These are phyloP conservation scores for Baccha elongata DNA, from an alignment of 2,888 invertebrate species.

Conservation along the genomic window DNA sequence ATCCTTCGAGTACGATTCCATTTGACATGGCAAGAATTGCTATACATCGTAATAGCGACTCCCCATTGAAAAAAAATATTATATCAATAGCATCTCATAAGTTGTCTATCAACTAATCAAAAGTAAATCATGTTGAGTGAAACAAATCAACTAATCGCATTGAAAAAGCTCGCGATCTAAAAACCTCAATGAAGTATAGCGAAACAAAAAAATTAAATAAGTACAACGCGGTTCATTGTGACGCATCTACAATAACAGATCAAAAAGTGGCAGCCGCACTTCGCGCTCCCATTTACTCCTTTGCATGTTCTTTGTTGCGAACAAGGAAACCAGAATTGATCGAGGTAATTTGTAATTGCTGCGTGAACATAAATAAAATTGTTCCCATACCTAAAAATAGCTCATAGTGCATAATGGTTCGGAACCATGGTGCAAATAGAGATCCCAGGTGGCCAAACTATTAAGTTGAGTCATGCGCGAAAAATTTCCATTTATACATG, in stretches of 20 bases:
- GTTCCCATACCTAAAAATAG: constrained; percentile 55
- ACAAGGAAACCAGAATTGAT: constrained; percentile 52
- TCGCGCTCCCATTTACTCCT: constrained; percentile 60
- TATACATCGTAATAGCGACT: constrained; percentile 8
- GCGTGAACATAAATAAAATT: constrained; percentile 61
- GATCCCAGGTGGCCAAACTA: constrained; percentile 66
- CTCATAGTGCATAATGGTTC: background rate
- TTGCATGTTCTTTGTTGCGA: constrained; percentile 32
- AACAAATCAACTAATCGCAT: constrained; percentile 51
- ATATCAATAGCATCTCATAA: constrained; percentile 27
- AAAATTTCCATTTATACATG: constrained; percentile 55
- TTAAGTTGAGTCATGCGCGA: constrained; percentile 61
- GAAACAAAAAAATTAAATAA: constrained; percentile 1
- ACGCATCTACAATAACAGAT: constrained; percentile 29
- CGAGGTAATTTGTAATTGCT: constrained; percentile 68
- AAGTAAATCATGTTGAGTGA: constrained; percentile 53
- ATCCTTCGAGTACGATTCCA: constrained; percentile 8
- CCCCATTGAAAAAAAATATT: constrained; percentile 29
- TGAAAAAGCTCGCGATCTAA: constrained; percentile 40
- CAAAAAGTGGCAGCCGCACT: constrained; percentile 34
- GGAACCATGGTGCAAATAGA: constrained; percentile 18
- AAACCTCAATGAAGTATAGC: constrained; percentile 41
- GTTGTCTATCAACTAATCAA: constrained; percentile 61
- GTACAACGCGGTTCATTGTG: constrained; percentile 28
- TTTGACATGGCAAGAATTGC: no score